phyloP scores from a whole-genome alignment of 2,113 vertebrate genomes.

The Clarias macrocephalus region DNA sequence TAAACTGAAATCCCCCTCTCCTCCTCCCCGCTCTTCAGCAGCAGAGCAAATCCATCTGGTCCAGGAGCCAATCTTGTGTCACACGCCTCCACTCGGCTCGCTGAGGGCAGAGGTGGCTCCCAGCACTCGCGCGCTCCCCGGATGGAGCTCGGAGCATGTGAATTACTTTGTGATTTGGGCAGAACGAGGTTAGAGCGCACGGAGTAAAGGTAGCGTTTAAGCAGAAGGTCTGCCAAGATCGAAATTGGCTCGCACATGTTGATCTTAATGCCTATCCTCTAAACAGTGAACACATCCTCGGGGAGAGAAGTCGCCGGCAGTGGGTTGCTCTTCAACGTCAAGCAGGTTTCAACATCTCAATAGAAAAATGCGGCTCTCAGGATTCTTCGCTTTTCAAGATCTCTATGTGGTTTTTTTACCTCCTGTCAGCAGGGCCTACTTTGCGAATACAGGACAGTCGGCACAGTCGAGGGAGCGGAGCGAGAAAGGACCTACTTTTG shows the following conservation, averaged over 20 bases:
- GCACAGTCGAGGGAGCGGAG: background rate
- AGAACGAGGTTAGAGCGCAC: conserved; percentile 40
- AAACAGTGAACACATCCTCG: conserved; percentile 32
- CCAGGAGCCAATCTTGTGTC: conserved; percentile 44
- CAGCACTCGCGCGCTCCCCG: conserved; percentile 5
- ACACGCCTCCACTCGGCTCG: conserved; percentile 26
- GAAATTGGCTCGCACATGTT: conserved; percentile 37
- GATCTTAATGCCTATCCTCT: conserved; percentile 34
- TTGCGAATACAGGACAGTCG: conserved; percentile 20
- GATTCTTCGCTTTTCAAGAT: background rate
- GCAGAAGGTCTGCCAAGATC: conserved; percentile 16
- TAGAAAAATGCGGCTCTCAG: background rate
- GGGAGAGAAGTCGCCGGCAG: conserved; percentile 10
- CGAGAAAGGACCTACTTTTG: conserved; percentile 31
- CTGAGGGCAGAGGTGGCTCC: conserved; percentile 43
- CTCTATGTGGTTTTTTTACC: background rate
- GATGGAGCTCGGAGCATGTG: conserved; percentile 45
- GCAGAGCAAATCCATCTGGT: conserved; percentile 49
- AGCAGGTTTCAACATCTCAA: conserved; percentile 1
- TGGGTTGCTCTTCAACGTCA: background rate
- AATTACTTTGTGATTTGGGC: conserved; percentile 52
- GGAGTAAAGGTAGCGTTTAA: conserved; percentile 22
- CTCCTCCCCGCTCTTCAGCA: conserved; percentile 9
- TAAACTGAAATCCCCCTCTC: conserved; percentile 20
- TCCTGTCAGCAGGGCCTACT: conserved; percentile 16